A percentile compares a stretch with the other conserved stretches of the same genome.
phyloP scores from a whole-genome alignment of 2,797 vertebrate species.

The Lepilemur ruficaudatus region DNA sequence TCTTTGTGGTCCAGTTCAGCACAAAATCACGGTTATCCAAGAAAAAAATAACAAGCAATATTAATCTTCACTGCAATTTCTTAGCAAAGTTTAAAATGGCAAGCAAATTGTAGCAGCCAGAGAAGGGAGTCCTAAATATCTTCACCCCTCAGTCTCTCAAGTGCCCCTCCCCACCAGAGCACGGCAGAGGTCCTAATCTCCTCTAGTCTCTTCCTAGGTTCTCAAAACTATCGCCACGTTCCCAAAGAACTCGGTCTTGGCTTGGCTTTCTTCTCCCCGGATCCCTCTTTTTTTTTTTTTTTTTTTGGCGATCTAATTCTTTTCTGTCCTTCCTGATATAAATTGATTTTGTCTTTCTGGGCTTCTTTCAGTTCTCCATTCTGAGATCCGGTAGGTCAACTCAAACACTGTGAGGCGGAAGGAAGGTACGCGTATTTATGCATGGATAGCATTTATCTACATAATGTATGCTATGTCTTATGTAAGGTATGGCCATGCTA shows the following conservation, averaged over 20 bases:
- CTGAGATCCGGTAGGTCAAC: not conserved
- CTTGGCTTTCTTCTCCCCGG: not conserved
- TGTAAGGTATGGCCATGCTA: not conserved
- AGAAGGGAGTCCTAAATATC: not conserved
- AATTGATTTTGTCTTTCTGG: not conserved
- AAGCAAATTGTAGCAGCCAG: not conserved
- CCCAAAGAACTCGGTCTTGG: not conserved
- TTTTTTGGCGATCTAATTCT: not conserved
- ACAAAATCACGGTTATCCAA: not conserved
- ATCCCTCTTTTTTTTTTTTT: not conserved
- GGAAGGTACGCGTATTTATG: accelerated
- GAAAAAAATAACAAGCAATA: not conserved
- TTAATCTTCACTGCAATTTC: not conserved
- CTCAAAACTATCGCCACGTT: not conserved
- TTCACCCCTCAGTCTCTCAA: not conserved
- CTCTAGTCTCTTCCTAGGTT: not conserved
- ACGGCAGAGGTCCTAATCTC: not conserved
- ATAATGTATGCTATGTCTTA: not conserved
- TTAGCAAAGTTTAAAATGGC: not conserved
- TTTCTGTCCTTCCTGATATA: not conserved
- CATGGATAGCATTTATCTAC: not conserved
- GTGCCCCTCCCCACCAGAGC: accelerated
- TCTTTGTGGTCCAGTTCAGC: not conserved
- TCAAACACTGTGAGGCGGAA: accelerated
- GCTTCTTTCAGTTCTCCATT: not conserved